Conservation (phyloP, 2,113 vertebrate genomes). For the Potamarius usumacintae region DNA sequence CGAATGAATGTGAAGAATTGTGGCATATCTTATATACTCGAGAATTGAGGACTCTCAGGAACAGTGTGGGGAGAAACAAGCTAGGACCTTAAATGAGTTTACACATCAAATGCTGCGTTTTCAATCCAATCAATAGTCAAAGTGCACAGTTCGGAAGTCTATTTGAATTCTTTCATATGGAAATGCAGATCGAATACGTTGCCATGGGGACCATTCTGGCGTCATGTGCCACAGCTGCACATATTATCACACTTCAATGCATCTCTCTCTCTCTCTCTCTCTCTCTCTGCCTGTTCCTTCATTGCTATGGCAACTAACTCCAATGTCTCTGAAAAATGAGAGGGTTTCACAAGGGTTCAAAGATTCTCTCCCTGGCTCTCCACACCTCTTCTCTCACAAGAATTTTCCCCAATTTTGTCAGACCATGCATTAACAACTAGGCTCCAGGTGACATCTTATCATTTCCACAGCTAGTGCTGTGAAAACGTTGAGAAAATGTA, state of each 20-base stretch:
- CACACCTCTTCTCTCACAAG: neutral
- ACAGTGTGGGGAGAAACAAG: neutral
- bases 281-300: constrained; percentile 22
- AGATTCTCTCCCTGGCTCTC: neutral
- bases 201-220: constrained; percentile 33
- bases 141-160: neutral
- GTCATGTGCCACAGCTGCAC: constrained; percentile 43
- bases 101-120: constrained; percentile 20
- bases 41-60: constrained; percentile 4
- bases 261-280: constrained; percentile 11
- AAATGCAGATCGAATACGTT: constrained; percentile 43
- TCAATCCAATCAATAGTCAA: neutral
- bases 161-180: constrained; percentile 50
- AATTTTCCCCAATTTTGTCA: neutral
- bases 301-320: constrained; percentile 50
- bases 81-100: neutral
- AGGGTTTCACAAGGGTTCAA: constrained; percentile 32
- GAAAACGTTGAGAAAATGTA: neutral
- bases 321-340: constrained; percentile 36
- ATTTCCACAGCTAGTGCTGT: neutral
- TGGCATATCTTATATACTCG: neutral
- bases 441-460: neutral
- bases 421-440: neutral
- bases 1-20: constrained; percentile 23
- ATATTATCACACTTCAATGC: constrained; percentile 46